phyloP scores from a whole-genome alignment of 2,113 vertebrate genomes.

The Gymnobelideus leadbeateri region DNA sequence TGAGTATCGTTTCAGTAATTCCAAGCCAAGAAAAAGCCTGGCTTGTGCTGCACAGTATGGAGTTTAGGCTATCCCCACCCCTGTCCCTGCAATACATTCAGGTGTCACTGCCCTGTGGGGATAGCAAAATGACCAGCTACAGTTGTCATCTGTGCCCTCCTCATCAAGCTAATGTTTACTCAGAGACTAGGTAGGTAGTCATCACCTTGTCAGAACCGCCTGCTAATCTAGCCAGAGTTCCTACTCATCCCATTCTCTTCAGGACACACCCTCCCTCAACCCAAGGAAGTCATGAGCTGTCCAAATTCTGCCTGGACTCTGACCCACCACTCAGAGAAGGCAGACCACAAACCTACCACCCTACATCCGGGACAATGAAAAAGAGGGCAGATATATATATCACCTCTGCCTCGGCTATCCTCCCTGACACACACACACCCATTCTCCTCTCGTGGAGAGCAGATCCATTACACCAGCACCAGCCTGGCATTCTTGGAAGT shows the following conservation, averaged over 20 bases:
- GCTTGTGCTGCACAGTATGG: background rate
- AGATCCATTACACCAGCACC: background rate
- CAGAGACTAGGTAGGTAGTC: background rate
- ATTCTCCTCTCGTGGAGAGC: background rate
- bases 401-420: background rate
- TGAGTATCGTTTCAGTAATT: background rate
- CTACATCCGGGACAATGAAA: background rate
- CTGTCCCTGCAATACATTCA: background rate
- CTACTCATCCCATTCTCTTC: background rate
- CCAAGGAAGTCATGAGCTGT: background rate
- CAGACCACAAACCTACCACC: background rate
- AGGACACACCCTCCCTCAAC: background rate
- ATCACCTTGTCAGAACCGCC: background rate
- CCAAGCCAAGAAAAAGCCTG: background rate
- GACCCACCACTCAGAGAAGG: background rate
- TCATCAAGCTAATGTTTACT: background rate
- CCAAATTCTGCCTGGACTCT: background rate
- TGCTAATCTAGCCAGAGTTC: background rate
- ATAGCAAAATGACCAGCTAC: background rate
- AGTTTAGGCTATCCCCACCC: background rate
- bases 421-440: background rate
- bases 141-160: background rate
- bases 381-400: background rate
- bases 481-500: background rate
- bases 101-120: background rate